Base-by-base conservation (phyloP, 2,888 invertebrate species). In the Epirrhoe alternata region DNA sequence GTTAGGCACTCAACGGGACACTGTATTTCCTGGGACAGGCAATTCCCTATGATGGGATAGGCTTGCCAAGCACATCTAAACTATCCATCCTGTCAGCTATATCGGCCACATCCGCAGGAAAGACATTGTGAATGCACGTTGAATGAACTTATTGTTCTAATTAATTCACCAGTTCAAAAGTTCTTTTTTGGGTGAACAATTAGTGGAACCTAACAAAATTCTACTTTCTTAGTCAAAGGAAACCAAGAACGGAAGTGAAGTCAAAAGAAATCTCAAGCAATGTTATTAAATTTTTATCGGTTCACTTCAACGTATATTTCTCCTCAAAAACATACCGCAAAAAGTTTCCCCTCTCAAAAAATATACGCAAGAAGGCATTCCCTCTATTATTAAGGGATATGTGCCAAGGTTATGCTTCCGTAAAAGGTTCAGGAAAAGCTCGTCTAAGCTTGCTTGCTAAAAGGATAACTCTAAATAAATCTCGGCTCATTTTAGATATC, bases 321-420 rank as follows among this genome's bases (percentile, higher is more conserved):
- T 12, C 14, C 47, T 33, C 31, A 6, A 53, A 59, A 62, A 49
- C 30, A 51, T 50, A 24, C 35, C 38, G 14, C 51, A 59, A 59
- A 14, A 56, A 53, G 33, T 12, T 14, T 35, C 35, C 14, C 59
- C 56, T 47, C 30, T 42, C 42, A 7, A 58, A 58, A 63, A 61
- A 61, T 63, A 61, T 38, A 55, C 45, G 54, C 50, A 65, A 69
- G 61, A 64, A 61, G 69, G 47, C 61, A 69, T 65, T 65, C 59
- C 58, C 51, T 54, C 54, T 59, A 57, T 68, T 68, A 62, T 66
- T 63, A 60, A 57, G 62, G 58, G 53, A 68, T 66, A 52, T 61
- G 54, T 50, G 63, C 68, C 62, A 68, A 68, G 66, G 59, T 49
- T 59, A 53, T 61, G 38, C 35, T 59, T 64, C 62, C 68, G 61